Conservation (phyloP, 2,113 vertebrate genomes). For the Cottus gobio region DNA sequence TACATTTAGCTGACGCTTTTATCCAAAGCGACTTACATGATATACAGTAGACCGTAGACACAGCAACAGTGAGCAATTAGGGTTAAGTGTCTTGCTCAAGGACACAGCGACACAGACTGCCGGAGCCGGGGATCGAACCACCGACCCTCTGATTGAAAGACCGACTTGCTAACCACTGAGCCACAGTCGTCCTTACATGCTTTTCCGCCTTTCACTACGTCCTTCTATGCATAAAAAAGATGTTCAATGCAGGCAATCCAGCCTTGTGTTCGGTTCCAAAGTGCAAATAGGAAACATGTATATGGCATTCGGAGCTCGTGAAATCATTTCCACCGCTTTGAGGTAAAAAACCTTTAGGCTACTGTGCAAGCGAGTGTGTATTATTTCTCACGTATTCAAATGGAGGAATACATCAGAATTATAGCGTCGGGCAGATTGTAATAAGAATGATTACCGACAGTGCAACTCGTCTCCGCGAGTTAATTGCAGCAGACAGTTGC, state of each 20-base stretch:
- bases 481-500: conserved; percentile 19
- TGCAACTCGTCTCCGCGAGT: background rate
- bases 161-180: too few relatives aligned
- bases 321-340: conserved; percentile 41
- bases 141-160: too few relatives aligned
- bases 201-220: conserved; percentile 17
- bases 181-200: conserved; percentile 15
- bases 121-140: too few relatives aligned
- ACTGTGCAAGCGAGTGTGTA: background rate
- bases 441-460: conserved; percentile 6
- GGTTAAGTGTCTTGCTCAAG: too few relatives aligned
- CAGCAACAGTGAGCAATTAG: too few relatives aligned
- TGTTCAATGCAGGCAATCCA: conserved; percentile 40
- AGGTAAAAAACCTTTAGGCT: conserved; percentile 46
- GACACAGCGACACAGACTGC: too few relatives aligned
- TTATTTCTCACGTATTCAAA: conserved; percentile 17
- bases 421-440: conserved; percentile 1
- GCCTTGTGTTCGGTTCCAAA: conserved; percentile 32
- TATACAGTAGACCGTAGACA: too few relatives aligned
- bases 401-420: background rate
- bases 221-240: conserved; percentile 39
- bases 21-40: too few relatives aligned
- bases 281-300: conserved; percentile 32
- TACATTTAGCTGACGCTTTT: too few relatives aligned
- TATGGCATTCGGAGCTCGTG: conserved; percentile 49